phyloP scores from a whole-genome alignment of 2,888 invertebrate genomes.

The Dryobota labecula region DNA sequence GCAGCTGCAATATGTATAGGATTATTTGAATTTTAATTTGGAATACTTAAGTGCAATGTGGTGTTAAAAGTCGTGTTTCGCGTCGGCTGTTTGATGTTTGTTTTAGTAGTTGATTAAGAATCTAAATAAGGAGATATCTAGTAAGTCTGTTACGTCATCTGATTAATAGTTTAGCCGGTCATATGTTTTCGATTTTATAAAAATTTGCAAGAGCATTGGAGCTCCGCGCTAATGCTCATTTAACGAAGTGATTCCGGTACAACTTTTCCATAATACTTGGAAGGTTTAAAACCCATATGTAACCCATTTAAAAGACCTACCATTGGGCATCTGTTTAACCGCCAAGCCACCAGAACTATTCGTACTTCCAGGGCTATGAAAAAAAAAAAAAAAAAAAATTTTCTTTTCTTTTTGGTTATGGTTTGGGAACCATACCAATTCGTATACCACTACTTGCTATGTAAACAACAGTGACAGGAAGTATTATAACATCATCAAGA shows the following conservation, averaged over 20 bases:
- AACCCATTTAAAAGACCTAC: background rate
- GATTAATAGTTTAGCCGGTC: background rate
- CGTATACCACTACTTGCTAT: no score
- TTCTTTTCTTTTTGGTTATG: no score
- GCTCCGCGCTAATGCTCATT: background rate
- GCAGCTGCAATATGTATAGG: slow-evolving; percentile 17
- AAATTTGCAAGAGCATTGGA: background rate
- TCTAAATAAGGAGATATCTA: background rate
- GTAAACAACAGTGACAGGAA: no score
- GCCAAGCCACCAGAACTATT: background rate
- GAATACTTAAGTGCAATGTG: background rate
- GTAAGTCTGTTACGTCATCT: background rate
- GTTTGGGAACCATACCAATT: no score
- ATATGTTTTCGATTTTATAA: background rate
- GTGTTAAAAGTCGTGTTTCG: slow-evolving; percentile 4
- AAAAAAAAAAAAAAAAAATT: background rate
- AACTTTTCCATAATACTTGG: background rate
- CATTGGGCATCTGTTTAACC: background rate
- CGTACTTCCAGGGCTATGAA: background rate
- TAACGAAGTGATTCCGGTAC: background rate
- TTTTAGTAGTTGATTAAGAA: background rate
- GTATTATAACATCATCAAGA: no score
- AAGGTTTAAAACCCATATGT: background rate
- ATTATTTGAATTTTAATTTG: slow-evolving; percentile 29
- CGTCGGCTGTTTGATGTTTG: slow-evolving; percentile 14